Percentiles rank a stretch among this genome's conserved stretches.
These are phyloP conservation scores for Lathamus discolor DNA, from an alignment of 2,113 vertebrate genomes.

Conservation along the genomic window DNA sequence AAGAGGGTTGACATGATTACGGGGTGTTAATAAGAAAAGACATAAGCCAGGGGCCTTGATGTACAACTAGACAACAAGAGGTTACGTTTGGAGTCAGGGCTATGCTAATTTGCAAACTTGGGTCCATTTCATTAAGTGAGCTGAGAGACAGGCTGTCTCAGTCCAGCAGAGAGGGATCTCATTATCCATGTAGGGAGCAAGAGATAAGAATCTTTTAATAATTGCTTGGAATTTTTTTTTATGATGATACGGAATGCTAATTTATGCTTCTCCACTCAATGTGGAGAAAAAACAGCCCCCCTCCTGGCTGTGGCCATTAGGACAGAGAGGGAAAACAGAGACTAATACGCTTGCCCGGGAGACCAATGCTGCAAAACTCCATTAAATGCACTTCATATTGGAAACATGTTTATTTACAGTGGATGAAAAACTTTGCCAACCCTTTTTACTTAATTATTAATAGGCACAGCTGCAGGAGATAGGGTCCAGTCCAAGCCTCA, in stretches of 20 bases:
- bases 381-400: conserved; percentile 44
- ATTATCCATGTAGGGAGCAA: conserved; percentile 84
- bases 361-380: conserved; percentile 58
- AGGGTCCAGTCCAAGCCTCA: not conserved
- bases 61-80: conserved; percentile 83
- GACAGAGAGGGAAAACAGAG: conserved; percentile 66
- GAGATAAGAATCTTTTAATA: conserved; percentile 89
- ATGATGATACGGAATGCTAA: conserved; percentile 83
- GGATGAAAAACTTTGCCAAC: conserved; percentile 18
- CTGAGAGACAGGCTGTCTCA: conserved; percentile 86
- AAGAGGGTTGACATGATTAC: conserved; percentile 75
- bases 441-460: conserved; percentile 48
- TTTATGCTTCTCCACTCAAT: conserved; percentile 73
- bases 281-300: conserved; percentile 71
- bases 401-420: conserved; percentile 54
- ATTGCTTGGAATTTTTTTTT: conserved; percentile 83
- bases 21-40: conserved; percentile 83
- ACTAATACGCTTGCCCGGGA: conserved; percentile 70
- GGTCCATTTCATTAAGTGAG: conserved; percentile 83
- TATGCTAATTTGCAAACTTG: conserved; percentile 82
- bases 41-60: conserved; percentile 81
- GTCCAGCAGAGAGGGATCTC: conserved; percentile 84
- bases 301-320: conserved; percentile 73
- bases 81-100: conserved; percentile 78
- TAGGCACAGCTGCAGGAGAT: not conserved